Percentiles rank a stretch among this genome's conserved stretches.
These are phyloP conservation scores for Nematolebias whitei DNA, from an alignment of 2,113 vertebrate genomes.

Conservation along the genomic window DNA sequence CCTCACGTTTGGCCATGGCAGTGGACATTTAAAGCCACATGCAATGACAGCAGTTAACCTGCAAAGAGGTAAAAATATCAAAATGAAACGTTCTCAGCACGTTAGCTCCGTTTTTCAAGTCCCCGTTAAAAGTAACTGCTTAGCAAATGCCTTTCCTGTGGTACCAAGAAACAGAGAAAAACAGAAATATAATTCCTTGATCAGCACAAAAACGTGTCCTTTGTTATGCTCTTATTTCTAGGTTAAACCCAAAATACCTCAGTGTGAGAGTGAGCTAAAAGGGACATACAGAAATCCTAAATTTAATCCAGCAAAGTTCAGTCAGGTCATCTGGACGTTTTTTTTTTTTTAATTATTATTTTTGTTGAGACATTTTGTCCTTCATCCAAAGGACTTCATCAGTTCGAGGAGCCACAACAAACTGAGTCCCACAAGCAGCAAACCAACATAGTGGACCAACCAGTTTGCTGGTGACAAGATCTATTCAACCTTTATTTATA, in stretches of 20 bases:
- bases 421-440: no score
- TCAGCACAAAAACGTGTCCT: slow-evolving; percentile 36
- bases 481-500: no score
- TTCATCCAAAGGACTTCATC: no score
- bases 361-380: no score
- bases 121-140: slow-evolving; percentile 10
- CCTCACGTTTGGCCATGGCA: slow-evolving; percentile 87
- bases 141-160: slow-evolving; percentile 8
- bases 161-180: slow-evolving; percentile 52
- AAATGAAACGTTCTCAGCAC: background rate
- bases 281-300: background rate
- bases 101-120: background rate
- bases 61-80: slow-evolving; percentile 26
- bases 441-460: no score
- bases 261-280: slow-evolving; percentile 18
- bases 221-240: slow-evolving; percentile 47
- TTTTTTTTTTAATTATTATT: no score
- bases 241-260: slow-evolving; percentile 50
- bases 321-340: no score
- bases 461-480: no score
- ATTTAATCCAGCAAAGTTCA: no score
- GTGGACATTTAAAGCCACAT: slow-evolving; percentile 72
- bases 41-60: slow-evolving; percentile 67
- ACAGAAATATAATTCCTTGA: slow-evolving; percentile 57
- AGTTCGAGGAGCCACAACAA: no score